phyloP scores from a whole-genome alignment of 2,113 vertebrate species.

The Empidonax traillii region DNA sequence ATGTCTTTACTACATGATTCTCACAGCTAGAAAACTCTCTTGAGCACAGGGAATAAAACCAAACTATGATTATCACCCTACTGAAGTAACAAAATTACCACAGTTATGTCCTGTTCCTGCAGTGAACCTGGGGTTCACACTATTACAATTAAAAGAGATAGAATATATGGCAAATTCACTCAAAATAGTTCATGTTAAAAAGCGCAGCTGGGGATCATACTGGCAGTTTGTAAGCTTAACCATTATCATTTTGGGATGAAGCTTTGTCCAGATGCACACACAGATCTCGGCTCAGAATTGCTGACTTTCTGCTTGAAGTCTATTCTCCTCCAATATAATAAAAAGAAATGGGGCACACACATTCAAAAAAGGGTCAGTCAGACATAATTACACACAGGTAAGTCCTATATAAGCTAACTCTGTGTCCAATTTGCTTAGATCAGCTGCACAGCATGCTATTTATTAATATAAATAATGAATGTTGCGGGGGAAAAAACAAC shows the following conservation, averaged over 20 bases:
- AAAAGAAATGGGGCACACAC: background rate
- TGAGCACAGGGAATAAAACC: background rate
- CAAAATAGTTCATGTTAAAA: background rate
- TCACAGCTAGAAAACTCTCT: background rate
- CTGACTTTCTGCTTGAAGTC: background rate
- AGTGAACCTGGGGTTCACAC: background rate
- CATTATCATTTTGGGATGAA: background rate
- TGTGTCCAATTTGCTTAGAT: background rate
- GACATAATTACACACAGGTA: background rate
- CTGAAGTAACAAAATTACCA: background rate
- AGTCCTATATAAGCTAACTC: background rate
- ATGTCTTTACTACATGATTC: background rate
- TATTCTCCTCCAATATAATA: background rate
- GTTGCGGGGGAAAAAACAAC: background rate
- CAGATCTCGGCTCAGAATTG: background rate
- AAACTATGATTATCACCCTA: background rate
- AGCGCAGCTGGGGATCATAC: background rate
- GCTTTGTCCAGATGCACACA: background rate
- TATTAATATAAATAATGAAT: slow-evolving; percentile 1
- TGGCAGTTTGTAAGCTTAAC: background rate
- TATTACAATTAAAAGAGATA: background rate
- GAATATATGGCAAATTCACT: background rate
- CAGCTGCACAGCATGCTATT: background rate
- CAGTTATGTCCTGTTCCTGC: background rate
- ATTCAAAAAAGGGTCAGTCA: background rate